phyloP scores from a whole-genome alignment of 2,113 vertebrate species.

The Caranx ignobilis region DNA sequence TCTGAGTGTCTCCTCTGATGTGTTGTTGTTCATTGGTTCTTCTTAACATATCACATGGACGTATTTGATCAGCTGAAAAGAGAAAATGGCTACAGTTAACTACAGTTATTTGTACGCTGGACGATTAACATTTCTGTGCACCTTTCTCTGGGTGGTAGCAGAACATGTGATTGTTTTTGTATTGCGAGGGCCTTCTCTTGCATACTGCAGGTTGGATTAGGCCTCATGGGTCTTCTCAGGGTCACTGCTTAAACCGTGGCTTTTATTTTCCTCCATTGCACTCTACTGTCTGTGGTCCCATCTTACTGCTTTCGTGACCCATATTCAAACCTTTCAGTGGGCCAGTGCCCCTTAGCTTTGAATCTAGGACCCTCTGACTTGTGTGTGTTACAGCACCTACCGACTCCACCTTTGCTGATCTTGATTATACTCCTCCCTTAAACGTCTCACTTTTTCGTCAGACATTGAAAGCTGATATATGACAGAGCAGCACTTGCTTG shows the following conservation, averaged over 20 bases:
- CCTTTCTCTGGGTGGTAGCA: slow-evolving; percentile 44
- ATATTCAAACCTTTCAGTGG: slow-evolving; percentile 1
- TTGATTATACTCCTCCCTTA: background rate
- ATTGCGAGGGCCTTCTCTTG: slow-evolving; percentile 1
- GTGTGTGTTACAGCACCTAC: slow-evolving; percentile 60
- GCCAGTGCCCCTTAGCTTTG: slow-evolving; percentile 32
- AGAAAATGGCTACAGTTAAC: background rate
- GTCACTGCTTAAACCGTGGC: slow-evolving; percentile 38
- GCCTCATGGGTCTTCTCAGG: slow-evolving; percentile 17
- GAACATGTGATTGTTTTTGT: slow-evolving; percentile 2
- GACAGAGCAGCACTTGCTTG: slow-evolving; percentile 9
- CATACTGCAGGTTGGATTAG: background rate
- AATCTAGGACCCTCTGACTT: slow-evolving; percentile 23
- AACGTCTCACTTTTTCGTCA: background rate
- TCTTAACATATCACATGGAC: slow-evolving; percentile 42
- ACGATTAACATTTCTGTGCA: slow-evolving; percentile 30
- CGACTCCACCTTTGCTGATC: slow-evolving; percentile 30
- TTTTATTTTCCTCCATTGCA: slow-evolving; percentile 29
- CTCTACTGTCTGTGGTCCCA: slow-evolving; percentile 56
- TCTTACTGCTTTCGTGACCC: slow-evolving; percentile 55
- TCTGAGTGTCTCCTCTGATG: slow-evolving; percentile 83
- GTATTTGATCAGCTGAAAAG: slow-evolving; percentile 35
- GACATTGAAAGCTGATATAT: slow-evolving; percentile 7
- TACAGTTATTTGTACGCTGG: slow-evolving; percentile 3
- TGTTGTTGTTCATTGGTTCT: slow-evolving; percentile 80